Evolutionary conservation across 30 jellyfish, hydroid and myxozoan genomes (phyloP).

Genomic region (Aurelia coerulea): DNA sequence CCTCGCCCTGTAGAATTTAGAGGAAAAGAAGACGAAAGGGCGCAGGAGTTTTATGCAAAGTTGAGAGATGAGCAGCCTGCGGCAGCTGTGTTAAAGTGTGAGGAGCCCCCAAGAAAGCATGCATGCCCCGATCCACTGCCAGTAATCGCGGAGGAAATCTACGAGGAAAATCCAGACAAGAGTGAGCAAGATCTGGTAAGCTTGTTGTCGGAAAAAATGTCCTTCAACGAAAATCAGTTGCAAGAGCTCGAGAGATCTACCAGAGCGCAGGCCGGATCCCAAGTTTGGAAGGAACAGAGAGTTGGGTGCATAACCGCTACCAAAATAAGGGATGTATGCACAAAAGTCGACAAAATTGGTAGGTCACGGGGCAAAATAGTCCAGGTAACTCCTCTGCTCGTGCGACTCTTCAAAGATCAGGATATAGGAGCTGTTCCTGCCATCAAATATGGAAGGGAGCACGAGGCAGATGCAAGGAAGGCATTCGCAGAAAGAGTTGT

Average conservation of each 20-base stretch:
- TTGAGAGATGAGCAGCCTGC: neutral
- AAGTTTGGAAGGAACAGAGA: constrained; percentile 36
- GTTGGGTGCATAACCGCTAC: constrained; percentile 64
- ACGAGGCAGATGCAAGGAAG: constrained; percentile 40
- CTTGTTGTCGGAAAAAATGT: constrained; percentile 2
- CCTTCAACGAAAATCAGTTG: neutral
- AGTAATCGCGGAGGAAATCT: neutral
- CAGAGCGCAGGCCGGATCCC: constrained; percentile 23
- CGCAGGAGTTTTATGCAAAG: neutral
- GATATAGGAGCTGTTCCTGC: constrained; percentile 4
- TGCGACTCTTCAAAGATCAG: neutral
- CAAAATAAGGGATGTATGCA: constrained; percentile 17
- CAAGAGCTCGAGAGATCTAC: constrained; percentile 48
- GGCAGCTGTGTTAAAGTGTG: constrained; percentile 44
- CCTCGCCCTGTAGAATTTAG: neutral
- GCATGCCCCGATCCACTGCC: neutral
- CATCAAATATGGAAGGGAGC: constrained; percentile 40
- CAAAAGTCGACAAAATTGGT: constrained; percentile 36
- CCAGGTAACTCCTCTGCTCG: constrained; percentile 44
- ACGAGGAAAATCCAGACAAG: neutral
- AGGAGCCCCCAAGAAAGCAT: neutral
- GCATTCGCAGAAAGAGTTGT: constrained; percentile 30
- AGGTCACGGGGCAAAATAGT: neutral
- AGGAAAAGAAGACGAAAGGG: constrained; percentile 7
- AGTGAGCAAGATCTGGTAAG: constrained; percentile 30